Conservation (phyloP, 64 coral and sea anemone genomes). For the Astreopora myriophthalma region DNA sequence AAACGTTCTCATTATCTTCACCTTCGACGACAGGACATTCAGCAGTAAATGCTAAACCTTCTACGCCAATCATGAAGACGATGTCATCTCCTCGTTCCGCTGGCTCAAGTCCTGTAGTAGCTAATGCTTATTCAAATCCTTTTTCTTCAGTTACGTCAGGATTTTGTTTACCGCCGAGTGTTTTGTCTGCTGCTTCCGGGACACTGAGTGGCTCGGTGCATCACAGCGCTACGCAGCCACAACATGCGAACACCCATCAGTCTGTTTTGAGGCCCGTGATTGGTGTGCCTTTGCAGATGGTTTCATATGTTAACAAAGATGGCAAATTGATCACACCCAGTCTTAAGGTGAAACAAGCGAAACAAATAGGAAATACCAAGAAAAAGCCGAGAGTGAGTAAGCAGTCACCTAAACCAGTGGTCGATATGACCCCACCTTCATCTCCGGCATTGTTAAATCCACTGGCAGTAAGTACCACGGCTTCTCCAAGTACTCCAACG, state of each 20-base stretch:
- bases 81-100: not conserved
- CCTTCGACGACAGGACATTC: not conserved
- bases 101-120: not conserved
- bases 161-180: not conserved
- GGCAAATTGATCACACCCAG: not conserved
- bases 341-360: not conserved
- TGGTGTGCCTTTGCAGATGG: constrained; percentile 19
- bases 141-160: not conserved
- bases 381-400: not conserved
- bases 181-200: not conserved
- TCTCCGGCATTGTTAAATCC: not conserved
- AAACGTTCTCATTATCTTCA: not conserved
- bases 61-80: not conserved
- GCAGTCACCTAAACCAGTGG: not conserved
- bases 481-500: not conserved
- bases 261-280: not conserved
- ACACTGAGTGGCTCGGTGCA: not conserved
- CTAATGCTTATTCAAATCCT: not conserved
- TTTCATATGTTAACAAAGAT: not conserved
- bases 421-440: not conserved
- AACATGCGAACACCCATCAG: not conserved
- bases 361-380: not conserved
- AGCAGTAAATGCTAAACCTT: not conserved
- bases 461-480: not conserved
- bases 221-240: not conserved